Evolutionary conservation across 2,113 vertebrate species (phyloP).

Genomic region (Struthio camelus): DNA sequence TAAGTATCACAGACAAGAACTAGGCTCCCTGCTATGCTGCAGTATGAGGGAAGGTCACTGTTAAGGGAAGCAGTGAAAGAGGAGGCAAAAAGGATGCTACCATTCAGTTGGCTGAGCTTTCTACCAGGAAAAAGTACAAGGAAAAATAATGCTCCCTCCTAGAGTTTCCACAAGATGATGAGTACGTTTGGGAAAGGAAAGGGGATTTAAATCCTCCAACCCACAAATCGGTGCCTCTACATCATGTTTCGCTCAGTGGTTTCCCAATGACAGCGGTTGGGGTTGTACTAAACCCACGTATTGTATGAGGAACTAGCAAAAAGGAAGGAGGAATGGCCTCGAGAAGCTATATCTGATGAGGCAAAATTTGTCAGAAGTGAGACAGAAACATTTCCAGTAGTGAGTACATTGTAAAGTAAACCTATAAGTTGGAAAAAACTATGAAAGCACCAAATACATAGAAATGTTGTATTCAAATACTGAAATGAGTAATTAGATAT

Average conservation of each 20-base stretch:
- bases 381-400: background rate
- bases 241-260: background rate
- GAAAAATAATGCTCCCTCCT: background rate
- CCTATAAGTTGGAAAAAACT: background rate
- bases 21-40: fast-evolving
- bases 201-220: background rate
- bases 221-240: background rate
- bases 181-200: background rate
- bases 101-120: background rate
- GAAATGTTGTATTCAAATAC: background rate
- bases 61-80: background rate
- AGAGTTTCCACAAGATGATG: background rate
- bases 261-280: background rate
- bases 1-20: background rate
- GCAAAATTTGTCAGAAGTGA: background rate
- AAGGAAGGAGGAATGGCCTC: background rate
- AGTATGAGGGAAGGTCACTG: fast-evolving
- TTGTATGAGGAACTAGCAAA: background rate
- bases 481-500: background rate
- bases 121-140: background rate
- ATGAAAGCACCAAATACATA: background rate
- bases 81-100: background rate
- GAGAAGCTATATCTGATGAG: background rate
- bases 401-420: background rate
- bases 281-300: background rate